These are phyloP conservation scores for Stomatorhinus ivindoensis DNA, from an alignment of 2,113 vertebrate species.

Conservation along the genomic window DNA sequence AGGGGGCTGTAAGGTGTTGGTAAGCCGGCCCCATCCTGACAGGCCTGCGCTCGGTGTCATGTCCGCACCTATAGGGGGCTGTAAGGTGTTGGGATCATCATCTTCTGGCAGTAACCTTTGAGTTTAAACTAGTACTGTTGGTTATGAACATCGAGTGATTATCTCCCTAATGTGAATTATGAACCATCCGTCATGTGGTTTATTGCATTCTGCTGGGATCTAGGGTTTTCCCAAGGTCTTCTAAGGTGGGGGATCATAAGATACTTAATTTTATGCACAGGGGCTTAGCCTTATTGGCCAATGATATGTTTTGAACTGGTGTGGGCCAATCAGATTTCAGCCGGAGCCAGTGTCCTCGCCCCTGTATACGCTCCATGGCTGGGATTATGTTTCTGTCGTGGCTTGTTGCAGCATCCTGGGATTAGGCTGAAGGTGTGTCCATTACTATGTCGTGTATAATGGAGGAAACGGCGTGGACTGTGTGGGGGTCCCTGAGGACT, in stretches of 20 bases:
- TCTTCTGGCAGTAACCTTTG: neutral
- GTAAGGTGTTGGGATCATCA: neutral
- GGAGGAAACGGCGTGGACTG: neutral
- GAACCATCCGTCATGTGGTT: neutral
- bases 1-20: neutral
- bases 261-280: neutral
- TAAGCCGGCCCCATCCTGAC: neutral
- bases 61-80: no score
- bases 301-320: neutral
- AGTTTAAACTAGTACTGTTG: neutral
- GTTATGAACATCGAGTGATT: neutral
- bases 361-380: neutral
- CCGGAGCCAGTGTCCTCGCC: neutral
- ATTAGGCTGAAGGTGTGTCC: neutral
- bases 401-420: neutral
- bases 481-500: neutral
- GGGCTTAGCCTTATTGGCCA: neutral
- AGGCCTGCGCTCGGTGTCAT: neutral
- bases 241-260: neutral
- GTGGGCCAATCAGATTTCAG: neutral
- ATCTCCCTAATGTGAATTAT: neutral
- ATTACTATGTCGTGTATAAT: neutral
- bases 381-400: neutral
- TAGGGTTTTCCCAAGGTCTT: neutral
- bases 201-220: neutral